Conservation (phyloP, 2,888 invertebrate genomes). For the Diogma glabrata region DNA sequence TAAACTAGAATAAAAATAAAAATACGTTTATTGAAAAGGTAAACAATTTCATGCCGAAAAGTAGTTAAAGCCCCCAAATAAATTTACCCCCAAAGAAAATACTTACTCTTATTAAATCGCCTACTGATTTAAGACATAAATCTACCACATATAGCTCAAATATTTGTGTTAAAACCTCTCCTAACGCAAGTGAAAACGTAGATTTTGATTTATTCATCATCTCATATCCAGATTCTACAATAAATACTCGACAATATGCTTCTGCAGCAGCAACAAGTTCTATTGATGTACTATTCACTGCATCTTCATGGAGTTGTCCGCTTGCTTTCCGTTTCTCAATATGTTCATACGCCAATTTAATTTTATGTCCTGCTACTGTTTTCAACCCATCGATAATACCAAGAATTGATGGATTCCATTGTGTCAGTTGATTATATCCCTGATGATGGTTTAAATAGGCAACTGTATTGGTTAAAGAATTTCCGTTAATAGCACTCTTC, state of each 20-base stretch:
- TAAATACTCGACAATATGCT: constrained; percentile 74
- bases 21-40: too few relatives aligned
- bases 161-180: constrained; percentile 52
- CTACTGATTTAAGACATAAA: constrained; percentile 60
- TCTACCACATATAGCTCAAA: constrained; percentile 68
- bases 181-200: constrained; percentile 47
- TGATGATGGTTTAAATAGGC: constrained; percentile 43
- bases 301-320: constrained; percentile 62
- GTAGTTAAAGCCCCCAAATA: too few relatives aligned
- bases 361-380: constrained; percentile 49
- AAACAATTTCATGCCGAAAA: too few relatives aligned
- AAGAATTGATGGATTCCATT: constrained; percentile 30
- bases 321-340: constrained; percentile 53
- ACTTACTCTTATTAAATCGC: constrained; percentile 68
- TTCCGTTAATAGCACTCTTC: constrained; percentile 51
- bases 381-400: constrained; percentile 40
- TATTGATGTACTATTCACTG: constrained; percentile 80
- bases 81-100: too few relatives aligned
- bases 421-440: not conserved
- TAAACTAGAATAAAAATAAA: constrained; percentile 26
- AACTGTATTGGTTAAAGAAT: constrained; percentile 56
- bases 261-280: constrained; percentile 73
- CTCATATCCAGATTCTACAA: constrained; percentile 58
- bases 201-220: constrained; percentile 40
- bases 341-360: constrained; percentile 55